Percentiles rank a stretch among this genome's conserved stretches.
Evolutionary conservation across 2,888 invertebrate species (phyloP).

Genomic region (Sinohyriopsis cumingii): DNA sequence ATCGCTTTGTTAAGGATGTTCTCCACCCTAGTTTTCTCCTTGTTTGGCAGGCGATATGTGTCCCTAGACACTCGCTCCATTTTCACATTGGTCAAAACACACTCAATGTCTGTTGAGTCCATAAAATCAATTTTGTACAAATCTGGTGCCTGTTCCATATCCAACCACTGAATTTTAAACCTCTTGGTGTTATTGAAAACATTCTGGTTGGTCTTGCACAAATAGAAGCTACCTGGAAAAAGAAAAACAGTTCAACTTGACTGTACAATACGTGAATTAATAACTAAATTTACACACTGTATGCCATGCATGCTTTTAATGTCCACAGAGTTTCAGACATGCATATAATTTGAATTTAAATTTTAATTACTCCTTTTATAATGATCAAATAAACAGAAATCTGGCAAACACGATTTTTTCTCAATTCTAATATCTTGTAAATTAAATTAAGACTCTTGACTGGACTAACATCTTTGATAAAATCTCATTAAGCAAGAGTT

Average conservation of each 20-base stretch:
- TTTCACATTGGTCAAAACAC: constrained; percentile 83
- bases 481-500: no score
- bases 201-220: constrained; percentile 92
- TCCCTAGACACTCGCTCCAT: constrained; percentile 83
- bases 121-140: constrained; percentile 92
- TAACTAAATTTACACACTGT: no score
- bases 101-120: constrained; percentile 79
- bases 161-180: constrained; percentile 90
- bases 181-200: constrained; percentile 86
- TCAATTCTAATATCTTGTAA: no score
- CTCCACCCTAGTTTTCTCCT: constrained; percentile 85
- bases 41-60: constrained; percentile 80
- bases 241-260: not conserved
- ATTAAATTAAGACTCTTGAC: no score
- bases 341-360: no score
- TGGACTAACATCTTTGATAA: no score
- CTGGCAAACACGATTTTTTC: no score
- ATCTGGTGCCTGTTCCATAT: constrained; percentile 65
- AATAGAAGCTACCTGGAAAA: constrained; percentile 71
- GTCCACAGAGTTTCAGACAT: no score
- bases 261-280: not conserved
- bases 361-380: no score
- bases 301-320: no score
- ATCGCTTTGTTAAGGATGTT: constrained; percentile 89
- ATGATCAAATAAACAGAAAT: no score